Evolutionary conservation across 2,113 vertebrate genomes (phyloP).

Genomic region (Polyodon spathula): DNA sequence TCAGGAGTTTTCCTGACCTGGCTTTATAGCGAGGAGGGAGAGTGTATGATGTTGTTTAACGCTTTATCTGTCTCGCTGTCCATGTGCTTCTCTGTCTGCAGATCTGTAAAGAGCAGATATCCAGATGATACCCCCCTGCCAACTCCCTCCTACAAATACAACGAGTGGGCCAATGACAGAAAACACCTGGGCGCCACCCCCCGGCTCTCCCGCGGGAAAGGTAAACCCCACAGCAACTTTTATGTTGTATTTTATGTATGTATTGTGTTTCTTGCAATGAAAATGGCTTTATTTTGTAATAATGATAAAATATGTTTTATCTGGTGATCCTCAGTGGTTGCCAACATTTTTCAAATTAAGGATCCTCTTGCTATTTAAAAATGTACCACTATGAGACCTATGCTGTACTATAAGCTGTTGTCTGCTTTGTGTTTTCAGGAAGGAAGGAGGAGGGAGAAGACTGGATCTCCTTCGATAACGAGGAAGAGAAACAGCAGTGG

Average conservation of each 20-base stretch:
- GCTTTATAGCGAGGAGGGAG: too few relatives aligned
- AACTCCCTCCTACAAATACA: conserved; percentile 92
- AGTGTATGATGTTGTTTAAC: too few relatives aligned
- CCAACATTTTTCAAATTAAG: too few relatives aligned
- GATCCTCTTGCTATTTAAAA: too few relatives aligned
- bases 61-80: neutral
- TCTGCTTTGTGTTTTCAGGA: conserved; percentile 41
- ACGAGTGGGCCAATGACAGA: conserved; percentile 91
- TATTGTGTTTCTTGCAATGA: too few relatives aligned
- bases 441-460: conserved; percentile 67
- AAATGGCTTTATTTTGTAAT: too few relatives aligned
- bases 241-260: too few relatives aligned
- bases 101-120: conserved; percentile 76
- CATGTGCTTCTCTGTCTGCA: conserved; percentile 32
- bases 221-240: too few relatives aligned
- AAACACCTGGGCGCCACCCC: conserved; percentile 81
- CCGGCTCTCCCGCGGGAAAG: conserved; percentile 85
- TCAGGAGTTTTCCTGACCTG: too few relatives aligned
- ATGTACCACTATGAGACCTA: neutral
- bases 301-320: too few relatives aligned
- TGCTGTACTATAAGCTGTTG: neutral
- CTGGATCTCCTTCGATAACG: conserved; percentile 78
- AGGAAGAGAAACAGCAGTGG: conserved; percentile 86
- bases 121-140: conserved; percentile 78
- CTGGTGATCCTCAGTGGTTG: too few relatives aligned